phyloP scores from a whole-genome alignment of 2,797 vertebrate genomes.

The Gambusia yucatana region DNA sequence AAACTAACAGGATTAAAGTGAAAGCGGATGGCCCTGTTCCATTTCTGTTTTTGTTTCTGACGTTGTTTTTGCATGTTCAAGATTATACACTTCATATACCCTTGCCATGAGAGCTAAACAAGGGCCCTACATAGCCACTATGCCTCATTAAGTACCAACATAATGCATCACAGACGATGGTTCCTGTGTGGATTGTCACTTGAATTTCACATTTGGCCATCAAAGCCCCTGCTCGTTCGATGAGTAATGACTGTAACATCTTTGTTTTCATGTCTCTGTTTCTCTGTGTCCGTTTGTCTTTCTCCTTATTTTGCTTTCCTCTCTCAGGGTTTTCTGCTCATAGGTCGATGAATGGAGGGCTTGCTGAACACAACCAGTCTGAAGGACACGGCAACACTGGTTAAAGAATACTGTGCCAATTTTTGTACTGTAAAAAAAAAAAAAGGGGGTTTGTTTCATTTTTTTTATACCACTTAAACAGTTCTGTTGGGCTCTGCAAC shows the following conservation, averaged over 20 bases:
- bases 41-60: constrained; percentile 66
- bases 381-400: constrained; percentile 55
- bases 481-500: constrained; percentile 76
- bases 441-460: constrained; percentile 58
- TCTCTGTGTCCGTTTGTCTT: constrained; percentile 44
- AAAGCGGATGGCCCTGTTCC: constrained; percentile 67
- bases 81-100: constrained; percentile 72
- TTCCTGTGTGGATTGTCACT: constrained; percentile 73
- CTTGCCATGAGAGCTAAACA: constrained; percentile 63
- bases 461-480: constrained; percentile 64
- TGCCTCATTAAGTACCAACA: constrained; percentile 66
- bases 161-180: constrained; percentile 68
- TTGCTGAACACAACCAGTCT: constrained; percentile 49
- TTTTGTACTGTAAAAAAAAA: constrained; percentile 79
- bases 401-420: constrained; percentile 84
- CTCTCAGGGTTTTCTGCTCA: constrained; percentile 83
- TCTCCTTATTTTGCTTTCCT: constrained; percentile 41
- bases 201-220: constrained; percentile 74
- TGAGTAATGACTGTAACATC: constrained; percentile 67
- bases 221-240: constrained; percentile 56
- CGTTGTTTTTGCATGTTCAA: constrained; percentile 67
- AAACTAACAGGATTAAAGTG: constrained; percentile 78
- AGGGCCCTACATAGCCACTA: constrained; percentile 64
- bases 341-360: constrained; percentile 61
- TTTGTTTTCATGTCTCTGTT: constrained; percentile 59